Evolutionary conservation across 2,888 invertebrate genomes (phyloP), one percentile per base, ranked within the genome.

Genomic region (Abrostola tripartita): DNA sequence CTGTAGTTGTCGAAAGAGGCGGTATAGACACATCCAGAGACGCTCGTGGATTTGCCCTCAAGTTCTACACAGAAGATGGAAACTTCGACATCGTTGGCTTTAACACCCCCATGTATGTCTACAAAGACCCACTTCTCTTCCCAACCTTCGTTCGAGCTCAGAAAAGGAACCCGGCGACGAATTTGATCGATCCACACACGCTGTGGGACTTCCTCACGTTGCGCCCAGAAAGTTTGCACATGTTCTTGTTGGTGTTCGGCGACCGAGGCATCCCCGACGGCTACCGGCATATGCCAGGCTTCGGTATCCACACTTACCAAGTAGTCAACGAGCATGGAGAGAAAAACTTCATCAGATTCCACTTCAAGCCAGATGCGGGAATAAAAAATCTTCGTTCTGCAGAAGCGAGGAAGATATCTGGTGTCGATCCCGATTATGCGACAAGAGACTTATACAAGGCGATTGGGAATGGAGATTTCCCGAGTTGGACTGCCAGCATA

Each of bases 121-220:
- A 98, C 83, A 96, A 98, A 67, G 98, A 99, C 89, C 98, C 98
- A 0, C 90, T 97, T 5, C 91, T 97, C 40, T 99, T 99, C 89
- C 97, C 98, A 6, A 97, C 97, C 78, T 98, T 99, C 84, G 98
- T 98, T 72, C 98, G 98, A 88, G 97, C 98, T 0, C 98, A 98
- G 87, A 99, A 98, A 89, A 95, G 98, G 73, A 99, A 99, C 88
- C 99, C 99, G 0, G 96, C 95, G 14, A 97, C 97, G 0, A 97
- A 97, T 86, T 91, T 98, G 40, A 97, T 97, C 89, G 98, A 98
- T 90, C 92, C 96, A 0, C 97, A 98, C 83, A 98, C 97, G 97
- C 97, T 98, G 84, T 99, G 98, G 98, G 98, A 99, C 88, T 98
- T 98, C 84, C 95, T 98, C 70, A 96, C 97, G 0, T 92, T 98